Evolutionary conservation across 23 tunicate genomes (phyloP).

Genomic region (Halocynthia aurantium): DNA sequence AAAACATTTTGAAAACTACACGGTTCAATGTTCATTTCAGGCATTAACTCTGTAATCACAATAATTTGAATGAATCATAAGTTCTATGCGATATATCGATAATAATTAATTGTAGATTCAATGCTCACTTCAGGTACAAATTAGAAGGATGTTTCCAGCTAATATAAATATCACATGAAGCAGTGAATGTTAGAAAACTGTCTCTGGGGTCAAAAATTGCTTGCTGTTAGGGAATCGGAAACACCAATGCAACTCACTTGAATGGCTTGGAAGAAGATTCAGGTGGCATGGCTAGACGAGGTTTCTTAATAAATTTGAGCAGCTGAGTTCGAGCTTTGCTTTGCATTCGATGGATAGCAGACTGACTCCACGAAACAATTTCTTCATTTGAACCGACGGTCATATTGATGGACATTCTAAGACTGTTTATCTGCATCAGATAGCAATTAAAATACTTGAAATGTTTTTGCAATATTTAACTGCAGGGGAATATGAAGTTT

Average conservation of each 20-base stretch:
- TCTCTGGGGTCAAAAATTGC: too few relatives aligned
- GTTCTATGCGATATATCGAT: too few relatives aligned
- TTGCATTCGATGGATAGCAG: slow-evolving; percentile 41
- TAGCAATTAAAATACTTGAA: background rate
- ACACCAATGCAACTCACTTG: background rate
- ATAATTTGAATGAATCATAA: too few relatives aligned
- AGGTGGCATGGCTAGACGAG: slow-evolving; percentile 9
- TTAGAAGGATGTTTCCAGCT: too few relatives aligned
- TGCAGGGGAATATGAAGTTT: background rate
- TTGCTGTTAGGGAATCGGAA: background rate
- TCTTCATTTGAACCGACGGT: slow-evolving; percentile 46
- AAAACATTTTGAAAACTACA: too few relatives aligned
- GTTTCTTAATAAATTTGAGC: slow-evolving; percentile 13
- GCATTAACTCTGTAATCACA: too few relatives aligned
- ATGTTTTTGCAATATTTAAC: background rate
- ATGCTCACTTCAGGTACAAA: too few relatives aligned
- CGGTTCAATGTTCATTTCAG: too few relatives aligned
- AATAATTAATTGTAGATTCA: too few relatives aligned
- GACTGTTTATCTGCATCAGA: slow-evolving; percentile 33
- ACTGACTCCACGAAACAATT: slow-evolving; percentile 30
- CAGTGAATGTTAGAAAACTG: background rate
- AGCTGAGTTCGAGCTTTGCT: slow-evolving; percentile 31
- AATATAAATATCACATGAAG: background rate
- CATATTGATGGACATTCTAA: slow-evolving; percentile 65
- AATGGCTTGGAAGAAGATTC: slow-evolving; percentile 18